Base-by-base conservation (phyloP, 1,140 invertebrate genomes). In the Apis cerana region DNA sequence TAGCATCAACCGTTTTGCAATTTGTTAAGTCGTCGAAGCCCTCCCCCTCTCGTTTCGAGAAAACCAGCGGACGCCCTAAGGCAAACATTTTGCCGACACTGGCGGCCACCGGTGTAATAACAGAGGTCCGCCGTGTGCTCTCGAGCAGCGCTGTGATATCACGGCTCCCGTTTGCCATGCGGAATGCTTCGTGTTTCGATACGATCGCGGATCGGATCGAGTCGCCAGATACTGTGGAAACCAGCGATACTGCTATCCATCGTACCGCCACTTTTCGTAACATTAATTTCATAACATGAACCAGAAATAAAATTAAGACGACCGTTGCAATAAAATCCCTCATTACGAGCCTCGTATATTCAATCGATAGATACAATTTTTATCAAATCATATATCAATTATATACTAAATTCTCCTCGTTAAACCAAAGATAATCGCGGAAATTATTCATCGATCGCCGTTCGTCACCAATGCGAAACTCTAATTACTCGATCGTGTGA, bases 181-280 rank as follows among this genome's bases (percentile, higher is more conserved):
- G 71, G 85, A 87, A 88, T 82, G 82, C 84, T 67, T 52, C 75
- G 65, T 74, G 83, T 67, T 5, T 77, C 83, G 87, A 88, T 88
- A 88, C 67, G 79, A 88, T 88, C 87, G 83, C 67, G 87, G 74
- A 88, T 85, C 67, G 87, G 74, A 88, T 85, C 67, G 76, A 85
- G 75, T 82, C 79, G 61, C 83, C 72, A 85, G 87, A 88, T 88
- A 88, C 78, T 21, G 27, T 12, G 61, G 83, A 61, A 83, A 43
- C 61, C 77, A 62, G 48, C 72, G 72, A 59, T 65, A 59, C 62
- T 72, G 0, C 4, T 33, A 79, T 67, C 82, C 54, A 56, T n/a
- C 50, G 58, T 56, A 3, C 33, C 33, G 33, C 56, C 61, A 83
- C 72, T 79, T 74, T 74, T 58, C 56, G 13, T 1, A 1, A 27